These are phyloP conservation scores for Scelioninae gen. 1 DNA, from an alignment of 2,888 invertebrate genomes.

Conservation along the genomic window DNA sequence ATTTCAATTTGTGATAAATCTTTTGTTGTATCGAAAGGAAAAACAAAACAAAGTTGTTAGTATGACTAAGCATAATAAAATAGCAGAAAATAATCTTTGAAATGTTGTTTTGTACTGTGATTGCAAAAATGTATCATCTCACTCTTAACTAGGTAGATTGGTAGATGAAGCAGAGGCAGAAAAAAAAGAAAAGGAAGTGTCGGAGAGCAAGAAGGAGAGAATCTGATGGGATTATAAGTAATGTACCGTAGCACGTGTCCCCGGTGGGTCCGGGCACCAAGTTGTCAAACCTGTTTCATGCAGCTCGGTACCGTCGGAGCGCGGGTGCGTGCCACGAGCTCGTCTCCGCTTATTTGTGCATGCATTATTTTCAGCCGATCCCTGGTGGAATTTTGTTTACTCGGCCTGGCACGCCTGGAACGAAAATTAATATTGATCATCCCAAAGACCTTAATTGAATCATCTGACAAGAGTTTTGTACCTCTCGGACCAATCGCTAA, in stretches of 20 bases:
- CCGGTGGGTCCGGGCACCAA: slow-evolving; percentile 79
- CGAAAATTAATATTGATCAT: slow-evolving; percentile 54
- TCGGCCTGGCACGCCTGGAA: slow-evolving; percentile 41
- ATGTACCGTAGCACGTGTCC: slow-evolving; percentile 83
- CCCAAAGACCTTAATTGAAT: slow-evolving; percentile 37
- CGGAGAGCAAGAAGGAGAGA: slow-evolving; percentile 68
- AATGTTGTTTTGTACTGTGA: not conserved
- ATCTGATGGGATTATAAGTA: slow-evolving; percentile 84
- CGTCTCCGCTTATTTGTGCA: slow-evolving; percentile 62
- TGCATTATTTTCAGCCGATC: slow-evolving; percentile 64
- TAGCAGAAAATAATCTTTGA: not conserved
- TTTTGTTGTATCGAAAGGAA: not conserved
- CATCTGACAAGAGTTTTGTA: not conserved
- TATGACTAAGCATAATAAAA: not conserved
- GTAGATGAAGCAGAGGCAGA: slow-evolving; percentile 30
- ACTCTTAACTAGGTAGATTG: slow-evolving; percentile 8
- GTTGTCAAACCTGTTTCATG: slow-evolving; percentile 83
- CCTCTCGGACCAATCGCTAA: too few relatives aligned
- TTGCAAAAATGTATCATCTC: not conserved
- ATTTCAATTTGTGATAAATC: slow-evolving; percentile 24
- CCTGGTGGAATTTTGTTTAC: slow-evolving; percentile 63
- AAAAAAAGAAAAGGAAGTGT: slow-evolving; percentile 43
- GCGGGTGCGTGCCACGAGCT: slow-evolving; percentile 70
- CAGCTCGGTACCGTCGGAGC: slow-evolving; percentile 68
- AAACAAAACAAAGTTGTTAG: not conserved